phyloP scores from a whole-genome alignment of 2,113 vertebrate genomes.

The Neolamprologus kungweensis region DNA sequence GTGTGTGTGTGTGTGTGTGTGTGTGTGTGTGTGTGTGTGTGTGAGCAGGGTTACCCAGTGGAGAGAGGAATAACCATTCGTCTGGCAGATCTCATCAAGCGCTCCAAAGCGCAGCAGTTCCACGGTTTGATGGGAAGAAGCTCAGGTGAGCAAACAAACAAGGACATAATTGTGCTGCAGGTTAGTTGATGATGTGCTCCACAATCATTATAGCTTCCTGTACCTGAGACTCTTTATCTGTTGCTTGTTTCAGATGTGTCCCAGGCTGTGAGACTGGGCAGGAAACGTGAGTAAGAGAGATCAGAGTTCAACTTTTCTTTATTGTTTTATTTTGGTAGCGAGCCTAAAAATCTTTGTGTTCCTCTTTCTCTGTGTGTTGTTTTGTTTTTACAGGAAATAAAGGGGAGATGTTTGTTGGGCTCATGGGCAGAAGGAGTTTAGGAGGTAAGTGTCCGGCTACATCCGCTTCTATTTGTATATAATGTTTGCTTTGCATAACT shows the following conservation, averaged over 20 bases:
- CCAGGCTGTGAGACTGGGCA: conserved; percentile 38
- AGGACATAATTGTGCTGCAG: not conserved
- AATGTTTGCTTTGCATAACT: not conserved
- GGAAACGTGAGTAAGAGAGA: conserved; percentile 40
- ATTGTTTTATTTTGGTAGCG: not conserved
- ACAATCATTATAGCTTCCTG: not conserved
- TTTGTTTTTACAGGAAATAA: conserved; percentile 51
- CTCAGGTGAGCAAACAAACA: conserved; percentile 36
- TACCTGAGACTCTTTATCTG: not conserved
- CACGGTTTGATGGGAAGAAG: conserved; percentile 70
- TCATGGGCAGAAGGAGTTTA: conserved; percentile 62
- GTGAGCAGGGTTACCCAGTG: conserved; percentile 34
- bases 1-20: not conserved
- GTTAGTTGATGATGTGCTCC: not conserved
- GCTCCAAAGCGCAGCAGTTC: conserved; percentile 65
- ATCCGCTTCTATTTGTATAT: fast-evolving
- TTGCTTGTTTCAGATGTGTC: conserved; percentile 13
- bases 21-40: not conserved
- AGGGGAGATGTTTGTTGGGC: conserved; percentile 62
- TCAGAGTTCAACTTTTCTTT: fast-evolving
- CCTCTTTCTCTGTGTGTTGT: not conserved
- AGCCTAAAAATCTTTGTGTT: not conserved
- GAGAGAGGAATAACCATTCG: conserved; percentile 36
- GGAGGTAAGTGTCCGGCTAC: conserved; percentile 40
- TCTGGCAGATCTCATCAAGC: conserved; percentile 63